Evolutionary conservation across 2,888 invertebrate genomes (phyloP).

Genomic region (Aethes cnicana): DNA sequence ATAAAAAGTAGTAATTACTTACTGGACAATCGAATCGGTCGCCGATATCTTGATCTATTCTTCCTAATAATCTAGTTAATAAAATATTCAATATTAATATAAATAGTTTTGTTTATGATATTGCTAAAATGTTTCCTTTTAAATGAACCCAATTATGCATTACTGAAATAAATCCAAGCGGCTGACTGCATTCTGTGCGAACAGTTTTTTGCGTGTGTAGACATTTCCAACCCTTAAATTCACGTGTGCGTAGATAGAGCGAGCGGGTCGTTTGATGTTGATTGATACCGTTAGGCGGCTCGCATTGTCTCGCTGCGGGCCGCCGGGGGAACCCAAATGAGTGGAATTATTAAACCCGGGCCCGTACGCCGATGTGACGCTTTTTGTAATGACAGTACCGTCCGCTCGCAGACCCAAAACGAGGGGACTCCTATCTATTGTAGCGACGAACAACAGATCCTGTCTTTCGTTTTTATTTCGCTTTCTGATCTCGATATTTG

Average conservation of each 20-base stretch:
- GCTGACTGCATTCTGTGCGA: neutral
- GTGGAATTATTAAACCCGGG: constrained; percentile 78
- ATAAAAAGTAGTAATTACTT: too few relatives aligned
- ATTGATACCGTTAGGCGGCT: constrained; percentile 80
- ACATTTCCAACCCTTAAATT: constrained; percentile 53
- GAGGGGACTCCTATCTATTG: constrained; percentile 55
- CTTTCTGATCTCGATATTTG: constrained; percentile 51
- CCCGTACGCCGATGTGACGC: constrained; percentile 72
- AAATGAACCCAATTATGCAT: too few relatives aligned
- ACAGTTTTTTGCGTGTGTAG: constrained; percentile 5
- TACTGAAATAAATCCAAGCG: too few relatives aligned
- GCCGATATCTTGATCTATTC: too few relatives aligned
- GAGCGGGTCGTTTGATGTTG: constrained; percentile 80
- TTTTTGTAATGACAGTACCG: constrained; percentile 78
- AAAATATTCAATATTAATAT: too few relatives aligned
- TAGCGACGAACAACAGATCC: constrained; percentile 48
- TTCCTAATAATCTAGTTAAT: too few relatives aligned
- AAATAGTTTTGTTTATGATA: neutral
- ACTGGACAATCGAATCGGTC: too few relatives aligned
- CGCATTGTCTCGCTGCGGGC: constrained; percentile 69
- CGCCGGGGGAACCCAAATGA: constrained; percentile 74
- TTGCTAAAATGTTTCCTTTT: neutral
- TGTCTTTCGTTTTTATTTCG: constrained; percentile 48
- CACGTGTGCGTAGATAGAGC: constrained; percentile 46
- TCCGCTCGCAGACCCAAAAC: constrained; percentile 41